phyloP scores from a whole-genome alignment of 2,113 vertebrate species.

The Micronycteris hirsuta region DNA sequence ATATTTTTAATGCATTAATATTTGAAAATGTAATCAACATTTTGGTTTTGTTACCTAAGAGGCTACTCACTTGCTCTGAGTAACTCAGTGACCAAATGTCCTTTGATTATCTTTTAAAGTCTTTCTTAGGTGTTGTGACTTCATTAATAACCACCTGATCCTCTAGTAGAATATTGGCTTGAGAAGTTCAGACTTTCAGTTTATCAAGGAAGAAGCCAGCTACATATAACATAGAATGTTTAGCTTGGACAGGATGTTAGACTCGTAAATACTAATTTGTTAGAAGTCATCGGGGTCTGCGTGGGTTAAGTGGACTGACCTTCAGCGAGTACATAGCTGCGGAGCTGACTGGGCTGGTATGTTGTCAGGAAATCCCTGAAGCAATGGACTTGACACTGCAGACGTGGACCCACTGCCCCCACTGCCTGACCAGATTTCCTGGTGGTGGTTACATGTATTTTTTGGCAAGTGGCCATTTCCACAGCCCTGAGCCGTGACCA shows the following conservation, averaged over 20 bases:
- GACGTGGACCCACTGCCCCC: conserved; percentile 3
- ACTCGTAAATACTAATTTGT: conserved; percentile 63
- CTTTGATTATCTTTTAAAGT: neutral
- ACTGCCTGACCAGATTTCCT: neutral
- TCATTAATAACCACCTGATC: neutral
- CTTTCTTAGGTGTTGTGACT: neutral
- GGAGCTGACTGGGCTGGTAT: neutral
- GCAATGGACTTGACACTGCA: neutral
- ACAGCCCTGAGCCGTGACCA: neutral
- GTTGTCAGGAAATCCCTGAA: conserved; percentile 42
- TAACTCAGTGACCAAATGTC: neutral
- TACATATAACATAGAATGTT: conserved; percentile 36
- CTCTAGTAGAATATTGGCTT: neutral
- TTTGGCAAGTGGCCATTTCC: conserved; percentile 60
- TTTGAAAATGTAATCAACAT: neutral
- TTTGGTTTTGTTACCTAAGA: neutral
- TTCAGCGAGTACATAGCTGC: neutral
- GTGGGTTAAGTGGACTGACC: conserved; percentile 59
- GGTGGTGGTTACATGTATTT: conserved; percentile 52
- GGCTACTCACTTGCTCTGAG: neutral
- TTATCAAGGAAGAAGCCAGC: conserved; percentile 37
- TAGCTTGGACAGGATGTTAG: conserved; percentile 41
- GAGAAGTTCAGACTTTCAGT: neutral
- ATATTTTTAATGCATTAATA: neutral
- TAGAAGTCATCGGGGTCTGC: neutral